Conservation (phyloP, 2,797 vertebrate species). For the Poeciliopsis turneri region DNA sequence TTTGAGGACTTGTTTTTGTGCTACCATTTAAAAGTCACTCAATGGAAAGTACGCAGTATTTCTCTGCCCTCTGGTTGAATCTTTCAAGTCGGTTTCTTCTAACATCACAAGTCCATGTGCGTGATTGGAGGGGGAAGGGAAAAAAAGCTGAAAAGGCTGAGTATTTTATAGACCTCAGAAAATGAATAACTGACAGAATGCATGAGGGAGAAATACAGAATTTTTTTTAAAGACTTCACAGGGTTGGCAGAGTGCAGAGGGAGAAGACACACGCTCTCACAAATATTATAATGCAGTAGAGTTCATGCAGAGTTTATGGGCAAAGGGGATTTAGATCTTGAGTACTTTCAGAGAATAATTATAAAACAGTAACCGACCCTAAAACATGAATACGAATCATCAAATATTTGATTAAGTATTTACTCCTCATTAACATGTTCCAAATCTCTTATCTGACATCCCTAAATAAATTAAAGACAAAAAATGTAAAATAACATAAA, state of each 20-base stretch:
- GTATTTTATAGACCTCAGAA: neutral
- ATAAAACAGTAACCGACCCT: neutral
- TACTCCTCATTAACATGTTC: neutral
- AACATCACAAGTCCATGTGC: neutral
- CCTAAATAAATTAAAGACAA: neutral
- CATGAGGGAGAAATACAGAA: neutral
- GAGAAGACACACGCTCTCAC: neutral
- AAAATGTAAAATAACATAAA: too few species aligned
- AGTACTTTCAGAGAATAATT: neutral
- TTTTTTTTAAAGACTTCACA: slow-evolving; percentile 1
- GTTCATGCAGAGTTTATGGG: slow-evolving; percentile 6
- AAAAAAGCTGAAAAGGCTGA: neutral
- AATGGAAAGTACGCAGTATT: neutral
- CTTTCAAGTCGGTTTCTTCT: neutral
- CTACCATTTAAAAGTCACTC: neutral
- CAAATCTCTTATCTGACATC: neutral
- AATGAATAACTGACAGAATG: neutral
- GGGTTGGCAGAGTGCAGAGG: neutral
- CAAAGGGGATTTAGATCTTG: neutral
- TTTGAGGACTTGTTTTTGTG: neutral
- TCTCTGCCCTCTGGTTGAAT: neutral
- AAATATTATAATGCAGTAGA: neutral
- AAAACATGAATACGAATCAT: neutral
- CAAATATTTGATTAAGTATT: neutral
- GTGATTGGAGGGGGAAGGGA: neutral